Conservation (phyloP, 2,888 invertebrate genomes). For the Dyspetes luteomarginatus region DNA sequence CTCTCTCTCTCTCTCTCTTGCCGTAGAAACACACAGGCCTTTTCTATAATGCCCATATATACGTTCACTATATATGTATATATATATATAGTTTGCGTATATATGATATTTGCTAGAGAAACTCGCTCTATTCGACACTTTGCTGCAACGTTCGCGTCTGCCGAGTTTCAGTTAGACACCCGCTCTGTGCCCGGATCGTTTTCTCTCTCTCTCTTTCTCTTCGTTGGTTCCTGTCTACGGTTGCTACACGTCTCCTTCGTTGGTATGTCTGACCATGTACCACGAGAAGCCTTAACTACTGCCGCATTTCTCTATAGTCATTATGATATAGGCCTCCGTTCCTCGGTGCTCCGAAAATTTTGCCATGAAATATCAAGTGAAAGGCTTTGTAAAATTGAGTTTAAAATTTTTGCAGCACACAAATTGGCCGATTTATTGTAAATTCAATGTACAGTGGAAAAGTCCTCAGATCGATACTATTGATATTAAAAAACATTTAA, state of each 20-base stretch:
- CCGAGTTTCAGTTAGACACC: conserved; percentile 43
- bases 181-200: neutral
- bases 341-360: too few relatives aligned
- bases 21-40: conserved; percentile 10
- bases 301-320: neutral
- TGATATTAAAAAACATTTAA: too few relatives aligned
- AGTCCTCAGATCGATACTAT: too few relatives aligned
- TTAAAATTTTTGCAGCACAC: too few relatives aligned
- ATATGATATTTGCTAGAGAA: conserved; percentile 15
- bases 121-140: conserved; percentile 53
- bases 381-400: too few relatives aligned
- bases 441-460: too few relatives aligned
- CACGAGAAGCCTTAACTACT: neutral
- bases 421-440: too few relatives aligned
- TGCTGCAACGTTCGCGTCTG: conserved; percentile 42
- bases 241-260: conserved; percentile 34
- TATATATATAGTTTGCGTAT: conserved; percentile 17
- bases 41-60: conserved; percentile 42
- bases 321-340: too few relatives aligned
- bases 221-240: neutral
- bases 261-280: conserved; percentile 27
- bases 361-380: too few relatives aligned
- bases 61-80: neutral
- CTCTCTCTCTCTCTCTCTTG: conserved; percentile 23
- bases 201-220: conserved; percentile 7